Evolutionary conservation across 2,113 vertebrate species (phyloP), one percentile per base, ranked within the genome.

Genomic region (Manacus vitellinus): DNA sequence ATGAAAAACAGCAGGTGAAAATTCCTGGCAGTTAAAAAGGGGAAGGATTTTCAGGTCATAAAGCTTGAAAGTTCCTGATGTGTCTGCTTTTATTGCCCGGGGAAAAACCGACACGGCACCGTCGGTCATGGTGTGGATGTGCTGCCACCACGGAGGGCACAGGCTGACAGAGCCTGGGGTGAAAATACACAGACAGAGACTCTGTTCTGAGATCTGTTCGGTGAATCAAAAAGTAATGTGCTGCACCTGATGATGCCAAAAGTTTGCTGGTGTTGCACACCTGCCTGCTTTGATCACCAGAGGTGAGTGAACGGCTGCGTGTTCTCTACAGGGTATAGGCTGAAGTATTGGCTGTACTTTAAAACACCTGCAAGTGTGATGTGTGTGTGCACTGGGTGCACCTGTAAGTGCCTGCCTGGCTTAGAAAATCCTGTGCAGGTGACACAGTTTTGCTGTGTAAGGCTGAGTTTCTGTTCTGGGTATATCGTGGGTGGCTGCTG

Each of bases 61-160:
- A 93, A 88, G 56, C n/a, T 43, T 47, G 44, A 47, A 84, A 78
- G 52, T 14, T 92, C 63, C 0, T 0, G 25, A 9, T 6, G 5
- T 43, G 54, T 31, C 33, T 72, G 80, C 31, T 12, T 85, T 74
- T 71, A 44, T 21, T n/a, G 39, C 66, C 52, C 7, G 8, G 27
- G 43, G 33, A 82, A 87, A 81, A 54, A 52, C 3, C 35, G 12
- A 3, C 7, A 11, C 9, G 62, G 6, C 10, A 8, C 12, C 0
- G 10, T 21, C 18, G 7, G 74, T 22, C 8, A 0, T 0, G 0
- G 24, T 5, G 54, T 14, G 70, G 62, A 28, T 30, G 66, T 33
- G 68, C 59, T 68, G 62, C 62, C 28, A 41, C 1, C 28, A 41
- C 1, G 0, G 46, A 14, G 47, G 27, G 51, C 15, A 44, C 23